A percentile compares a stretch with the other conserved stretches of the same genome.
These are phyloP conservation scores for Erethizon dorsatum DNA, from an alignment of 2,797 vertebrate species.

Conservation along the genomic window DNA sequence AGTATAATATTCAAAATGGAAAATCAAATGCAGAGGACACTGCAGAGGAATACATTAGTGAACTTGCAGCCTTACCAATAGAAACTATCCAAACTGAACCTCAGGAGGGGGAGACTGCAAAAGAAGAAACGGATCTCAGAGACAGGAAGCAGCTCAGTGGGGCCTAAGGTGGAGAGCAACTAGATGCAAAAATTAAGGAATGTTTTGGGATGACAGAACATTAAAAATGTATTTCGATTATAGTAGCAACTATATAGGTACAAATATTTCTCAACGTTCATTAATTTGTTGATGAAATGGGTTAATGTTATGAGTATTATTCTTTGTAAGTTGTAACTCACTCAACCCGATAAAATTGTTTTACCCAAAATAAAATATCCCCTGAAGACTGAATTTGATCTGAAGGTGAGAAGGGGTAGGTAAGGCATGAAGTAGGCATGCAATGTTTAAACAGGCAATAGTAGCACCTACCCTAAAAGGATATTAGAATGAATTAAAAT, in stretches of 20 bases:
- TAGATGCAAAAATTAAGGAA: background rate
- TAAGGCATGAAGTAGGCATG: too few relatives aligned
- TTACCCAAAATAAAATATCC: background rate
- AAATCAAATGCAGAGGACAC: background rate
- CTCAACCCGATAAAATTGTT: background rate
- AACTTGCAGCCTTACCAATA: background rate
- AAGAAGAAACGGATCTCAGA: background rate
- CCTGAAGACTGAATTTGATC: background rate
- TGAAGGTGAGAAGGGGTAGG: background rate
- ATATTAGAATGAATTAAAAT: background rate
- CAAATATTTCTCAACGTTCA: background rate
- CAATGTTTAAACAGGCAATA: background rate
- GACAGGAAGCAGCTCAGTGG: background rate
- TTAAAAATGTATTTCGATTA: background rate
- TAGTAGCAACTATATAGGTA: background rate
- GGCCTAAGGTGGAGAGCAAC: background rate
- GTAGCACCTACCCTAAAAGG: background rate
- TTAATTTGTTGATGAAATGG: background rate
- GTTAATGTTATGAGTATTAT: background rate
- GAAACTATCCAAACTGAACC: background rate
- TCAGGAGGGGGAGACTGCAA: too few relatives aligned
- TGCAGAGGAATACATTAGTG: background rate
- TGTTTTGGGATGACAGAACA: background rate
- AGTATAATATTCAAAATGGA: background rate
- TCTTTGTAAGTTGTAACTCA: background rate